Evolutionary conservation across 2,113 vertebrate genomes (phyloP).

Genomic region (Ardeotis arabs): DNA sequence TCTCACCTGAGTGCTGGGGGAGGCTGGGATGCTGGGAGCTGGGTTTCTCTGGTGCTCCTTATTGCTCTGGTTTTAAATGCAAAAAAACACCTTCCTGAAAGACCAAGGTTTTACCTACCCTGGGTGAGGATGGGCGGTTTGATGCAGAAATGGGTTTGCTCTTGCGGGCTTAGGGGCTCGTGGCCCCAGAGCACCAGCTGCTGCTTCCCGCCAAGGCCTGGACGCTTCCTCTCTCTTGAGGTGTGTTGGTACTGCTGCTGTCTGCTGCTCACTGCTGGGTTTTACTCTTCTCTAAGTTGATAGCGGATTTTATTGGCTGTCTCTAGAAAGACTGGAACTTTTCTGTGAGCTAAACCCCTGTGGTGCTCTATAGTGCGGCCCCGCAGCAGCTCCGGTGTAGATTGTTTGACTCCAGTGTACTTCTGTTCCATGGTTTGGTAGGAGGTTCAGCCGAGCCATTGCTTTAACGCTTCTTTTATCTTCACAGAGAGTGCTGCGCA

Average conservation of each 20-base stretch:
- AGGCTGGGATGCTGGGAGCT: neutral
- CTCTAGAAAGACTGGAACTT: neutral
- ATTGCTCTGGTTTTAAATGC: neutral
- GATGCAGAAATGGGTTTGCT: accelerated
- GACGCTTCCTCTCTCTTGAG: neutral
- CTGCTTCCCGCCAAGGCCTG: neutral
- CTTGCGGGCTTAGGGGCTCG: accelerated
- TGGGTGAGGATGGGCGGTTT: neutral
- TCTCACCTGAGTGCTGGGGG: neutral
- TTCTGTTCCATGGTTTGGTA: neutral
- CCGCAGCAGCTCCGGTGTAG: neutral
- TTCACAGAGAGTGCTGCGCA: neutral
- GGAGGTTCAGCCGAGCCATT: neutral
- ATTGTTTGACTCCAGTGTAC: neutral
- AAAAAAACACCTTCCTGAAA: neutral
- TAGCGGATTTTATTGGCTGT: neutral
- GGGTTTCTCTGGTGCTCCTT: neutral
- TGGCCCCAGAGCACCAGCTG: neutral
- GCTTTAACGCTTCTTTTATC: neutral
- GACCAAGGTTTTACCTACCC: neutral
- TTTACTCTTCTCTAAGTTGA: neutral
- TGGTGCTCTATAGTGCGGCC: neutral
- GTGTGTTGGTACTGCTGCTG: neutral
- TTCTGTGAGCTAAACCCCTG: neutral
- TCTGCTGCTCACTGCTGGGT: neutral